Base-by-base conservation (phyloP, 2,797 vertebrate species). In the Takifugu ocellatus region DNA sequence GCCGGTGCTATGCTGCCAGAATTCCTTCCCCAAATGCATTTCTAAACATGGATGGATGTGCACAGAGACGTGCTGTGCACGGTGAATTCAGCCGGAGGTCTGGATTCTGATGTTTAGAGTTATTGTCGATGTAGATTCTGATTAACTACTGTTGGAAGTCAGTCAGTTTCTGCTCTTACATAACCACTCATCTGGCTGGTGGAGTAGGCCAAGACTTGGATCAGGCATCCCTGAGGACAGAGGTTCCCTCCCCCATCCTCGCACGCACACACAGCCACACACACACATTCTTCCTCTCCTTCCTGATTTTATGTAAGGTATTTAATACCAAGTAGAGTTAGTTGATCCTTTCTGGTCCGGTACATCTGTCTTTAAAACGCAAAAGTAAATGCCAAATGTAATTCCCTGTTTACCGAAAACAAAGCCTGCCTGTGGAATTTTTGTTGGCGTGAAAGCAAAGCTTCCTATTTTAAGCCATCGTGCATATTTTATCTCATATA, bases 141-240 rank as follows among this genome's bases (percentile, higher is more conserved):
- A 85, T 83, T 88, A 88, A 77, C 75, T 69, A 73, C 60, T 56
- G 61, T 70, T 82, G 81, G 81, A 85, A 56, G 51, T 65, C 71
- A 75, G 72, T 79, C 80, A 81, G 79, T 66, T 81, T 77, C 66
- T 6, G 59, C 61, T 17, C 70, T 91, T 87, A 86, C 43, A 42
- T 87, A 92, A 89, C 45, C 55, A 59, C 75, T 88, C 84, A 90
- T 89, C 85, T 90, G 86, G 85, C 66, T 70, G 77, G 72, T 78
- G 71, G 86, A 82, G 66, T 56, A 53, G 73, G 79, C 82, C 83
- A 80, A 89, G 75, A 69, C 75, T 26, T 79, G 82, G 85, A 90
- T 86, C 86, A 89, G 84, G 82, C 80, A 74, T 86, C 84, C 87
- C 84, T 81, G 36, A 87, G 86, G 84, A 87, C 79, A 78, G 73